phyloP scores from a whole-genome alignment of 2,888 invertebrate species.

The Trachelus stipa region DNA sequence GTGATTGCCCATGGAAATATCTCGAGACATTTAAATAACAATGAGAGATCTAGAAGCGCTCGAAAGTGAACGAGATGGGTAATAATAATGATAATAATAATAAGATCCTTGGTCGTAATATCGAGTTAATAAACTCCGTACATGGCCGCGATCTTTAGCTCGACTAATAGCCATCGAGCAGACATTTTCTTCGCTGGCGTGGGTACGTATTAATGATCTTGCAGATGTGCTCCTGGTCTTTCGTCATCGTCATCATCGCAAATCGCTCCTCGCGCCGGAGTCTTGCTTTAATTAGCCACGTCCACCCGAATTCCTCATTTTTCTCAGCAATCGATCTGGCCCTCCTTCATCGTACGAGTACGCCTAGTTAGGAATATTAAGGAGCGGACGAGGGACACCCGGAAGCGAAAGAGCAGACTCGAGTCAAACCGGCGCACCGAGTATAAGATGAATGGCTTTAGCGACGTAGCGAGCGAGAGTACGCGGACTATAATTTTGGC shows the following conservation, averaged over 20 bases:
- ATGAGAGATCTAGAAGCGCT: slow-evolving; percentile 10
- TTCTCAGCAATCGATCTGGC: too few relatives aligned
- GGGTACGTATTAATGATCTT: slow-evolving; percentile 39
- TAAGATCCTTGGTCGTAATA: slow-evolving; percentile 23
- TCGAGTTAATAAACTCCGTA: slow-evolving; percentile 31
- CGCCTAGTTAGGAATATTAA: too few relatives aligned
- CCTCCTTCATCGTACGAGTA: too few relatives aligned
- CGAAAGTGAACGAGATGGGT: slow-evolving; percentile 10
- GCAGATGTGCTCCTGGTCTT: slow-evolving; percentile 31
- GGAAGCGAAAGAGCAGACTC: too few relatives aligned
- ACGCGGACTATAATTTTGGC: slow-evolving; percentile 7
- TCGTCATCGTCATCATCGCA: slow-evolving; percentile 27
- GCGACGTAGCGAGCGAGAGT: too few relatives aligned
- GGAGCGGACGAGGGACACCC: too few relatives aligned
- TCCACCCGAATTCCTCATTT: too few relatives aligned
- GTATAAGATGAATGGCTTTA: too few relatives aligned
- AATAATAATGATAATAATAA: background rate
- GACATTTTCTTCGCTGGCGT: slow-evolving; percentile 26
- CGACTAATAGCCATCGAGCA: slow-evolving; percentile 23
- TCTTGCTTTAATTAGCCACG: too few relatives aligned
- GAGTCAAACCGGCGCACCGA: too few relatives aligned
- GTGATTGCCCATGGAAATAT: background rate
- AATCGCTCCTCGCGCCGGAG: too few relatives aligned
- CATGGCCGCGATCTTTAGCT: slow-evolving; percentile 29
- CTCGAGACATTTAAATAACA: slow-evolving; percentile 5